Base-by-base conservation (phyloP, 1,140 invertebrate genomes). In the Hylaeus anthracinus region DNA sequence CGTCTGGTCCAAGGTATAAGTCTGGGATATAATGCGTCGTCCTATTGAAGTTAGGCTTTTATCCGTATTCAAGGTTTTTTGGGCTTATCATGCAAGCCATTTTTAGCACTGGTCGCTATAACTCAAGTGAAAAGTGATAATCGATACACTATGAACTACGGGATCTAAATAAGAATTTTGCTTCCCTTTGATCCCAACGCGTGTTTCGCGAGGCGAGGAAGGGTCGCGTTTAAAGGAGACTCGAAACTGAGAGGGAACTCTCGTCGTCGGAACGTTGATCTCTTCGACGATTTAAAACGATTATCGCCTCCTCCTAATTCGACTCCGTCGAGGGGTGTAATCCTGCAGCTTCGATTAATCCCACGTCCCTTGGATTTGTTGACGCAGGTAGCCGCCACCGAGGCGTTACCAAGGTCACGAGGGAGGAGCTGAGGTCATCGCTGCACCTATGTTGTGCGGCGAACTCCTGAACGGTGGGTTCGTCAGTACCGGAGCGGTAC, bases 391-490 rank as follows among this genome's bases (percentile, higher is more conserved):
- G 82, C 66, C 71, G 80, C 83, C 58, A 85, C 84, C 83, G 86
- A 83, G 86, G 72, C 80, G 79, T 82, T 83, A 69, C 76, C 86
- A 79, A 83, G 84, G 87, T 86, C 81, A 88, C 83, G 86, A 88
- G 84, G 87, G 87, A 84, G 84, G 83, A 83, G 75, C 81, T 86
- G 81, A 87, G 72, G 85, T 86, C 84, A 88, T 86, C 85, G 82
- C 85, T 89, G 89, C 86, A 92, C 91, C 91, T 93, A 93, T 93
- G 93, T 93, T 93, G 93, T 93, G 93, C 93, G 93, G 93, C 64
- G 93, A 93, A 92, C 90, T 93, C 83, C 90, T 93, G 88, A 93
- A 92, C 92, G 93, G 93, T 87, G 92, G 92, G 85, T 91, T 93
- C 82, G 93, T 92, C 91, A 93, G 92, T 91, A 92, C 92, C 89